A percentile compares a stretch with the other conserved stretches of the same genome.
phyloP scores from a whole-genome alignment of 2,888 invertebrate genomes.

The Mechanitis mazaeus region DNA sequence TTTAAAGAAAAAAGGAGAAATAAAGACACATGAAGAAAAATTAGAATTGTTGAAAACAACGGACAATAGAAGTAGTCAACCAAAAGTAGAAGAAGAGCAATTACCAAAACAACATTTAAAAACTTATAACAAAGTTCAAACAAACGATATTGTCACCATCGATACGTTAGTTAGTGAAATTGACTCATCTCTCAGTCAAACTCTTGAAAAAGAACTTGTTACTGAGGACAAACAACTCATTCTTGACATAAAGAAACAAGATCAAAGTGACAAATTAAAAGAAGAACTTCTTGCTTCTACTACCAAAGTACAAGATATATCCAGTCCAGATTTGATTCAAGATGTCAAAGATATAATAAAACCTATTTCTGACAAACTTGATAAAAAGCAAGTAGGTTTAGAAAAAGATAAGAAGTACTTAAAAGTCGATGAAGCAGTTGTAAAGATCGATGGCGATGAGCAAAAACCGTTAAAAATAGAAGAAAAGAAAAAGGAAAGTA shows the following conservation, averaged over 20 bases:
- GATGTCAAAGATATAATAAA: constrained; percentile 21
- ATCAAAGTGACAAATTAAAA: constrained; percentile 3
- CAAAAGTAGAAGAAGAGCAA: constrained; percentile 25
- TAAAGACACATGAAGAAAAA: constrained; percentile 12
- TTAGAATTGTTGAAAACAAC: constrained; percentile 6
- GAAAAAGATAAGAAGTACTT: constrained; percentile 45
- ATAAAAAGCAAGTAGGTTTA: constrained; percentile 60
- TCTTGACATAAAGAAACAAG: constrained; percentile 6
- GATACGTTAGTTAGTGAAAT: constrained; percentile 40
- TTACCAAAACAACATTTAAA: background rate
- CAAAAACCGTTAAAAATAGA: constrained; percentile 26
- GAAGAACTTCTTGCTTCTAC: background rate
- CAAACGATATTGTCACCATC: constrained; percentile 37
- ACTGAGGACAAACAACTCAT: constrained; percentile 34
- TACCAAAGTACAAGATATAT: constrained; percentile 19
- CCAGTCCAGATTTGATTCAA: constrained; percentile 30
- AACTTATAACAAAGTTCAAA: constrained; percentile 9
- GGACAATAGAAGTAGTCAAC: background rate
- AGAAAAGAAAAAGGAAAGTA: constrained; percentile 38
- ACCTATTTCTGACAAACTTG: constrained; percentile 55
- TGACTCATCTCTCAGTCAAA: constrained; percentile 42
- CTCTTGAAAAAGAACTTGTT: constrained; percentile 48
- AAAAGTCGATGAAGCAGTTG: constrained; percentile 24
- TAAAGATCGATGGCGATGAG: constrained; percentile 21
- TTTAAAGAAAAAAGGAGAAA: constrained; percentile 51